Evolutionary conservation across 2,888 invertebrate species (phyloP).

Genomic region (Epinotia ramella): DNA sequence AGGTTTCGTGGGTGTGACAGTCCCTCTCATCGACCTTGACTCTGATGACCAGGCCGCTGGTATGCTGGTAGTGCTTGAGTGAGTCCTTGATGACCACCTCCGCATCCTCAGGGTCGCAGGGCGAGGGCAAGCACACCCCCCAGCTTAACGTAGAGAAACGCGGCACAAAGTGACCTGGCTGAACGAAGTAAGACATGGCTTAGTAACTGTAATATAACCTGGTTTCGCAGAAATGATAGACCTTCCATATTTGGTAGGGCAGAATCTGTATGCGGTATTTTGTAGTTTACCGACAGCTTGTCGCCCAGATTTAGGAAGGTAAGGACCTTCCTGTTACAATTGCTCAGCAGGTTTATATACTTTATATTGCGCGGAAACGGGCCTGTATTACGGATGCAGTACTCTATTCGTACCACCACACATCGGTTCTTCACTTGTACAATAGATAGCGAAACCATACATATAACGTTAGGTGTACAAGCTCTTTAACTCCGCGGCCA

Average conservation of each 20-base stretch:
- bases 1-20: conserved; percentile 83
- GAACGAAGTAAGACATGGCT: conserved; percentile 71
- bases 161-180: conserved; percentile 91
- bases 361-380: too few species aligned
- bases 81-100: conserved; percentile 85
- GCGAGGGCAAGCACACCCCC: conserved; percentile 89
- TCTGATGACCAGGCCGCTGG: conserved; percentile 84
- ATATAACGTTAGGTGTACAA: neutral
- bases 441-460: too few species aligned
- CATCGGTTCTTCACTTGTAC: too few species aligned
- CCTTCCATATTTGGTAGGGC: too few species aligned
- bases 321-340: too few species aligned
- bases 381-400: too few species aligned
- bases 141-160: conserved; percentile 89
- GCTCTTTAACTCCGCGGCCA: neutral
- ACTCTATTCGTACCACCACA: too few species aligned
- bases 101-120: conserved; percentile 86
- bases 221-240: too few species aligned
- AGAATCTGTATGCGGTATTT: too few species aligned
- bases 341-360: too few species aligned
- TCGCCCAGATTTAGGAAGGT: too few species aligned
- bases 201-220: conserved; percentile 49
- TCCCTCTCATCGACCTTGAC: conserved; percentile 87
- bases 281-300: too few species aligned
- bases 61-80: conserved; percentile 86